Evolutionary conservation across 2,113 vertebrate genomes (phyloP), one percentile per base, ranked within the genome.

Genomic region (Stictonetta naevosa): DNA sequence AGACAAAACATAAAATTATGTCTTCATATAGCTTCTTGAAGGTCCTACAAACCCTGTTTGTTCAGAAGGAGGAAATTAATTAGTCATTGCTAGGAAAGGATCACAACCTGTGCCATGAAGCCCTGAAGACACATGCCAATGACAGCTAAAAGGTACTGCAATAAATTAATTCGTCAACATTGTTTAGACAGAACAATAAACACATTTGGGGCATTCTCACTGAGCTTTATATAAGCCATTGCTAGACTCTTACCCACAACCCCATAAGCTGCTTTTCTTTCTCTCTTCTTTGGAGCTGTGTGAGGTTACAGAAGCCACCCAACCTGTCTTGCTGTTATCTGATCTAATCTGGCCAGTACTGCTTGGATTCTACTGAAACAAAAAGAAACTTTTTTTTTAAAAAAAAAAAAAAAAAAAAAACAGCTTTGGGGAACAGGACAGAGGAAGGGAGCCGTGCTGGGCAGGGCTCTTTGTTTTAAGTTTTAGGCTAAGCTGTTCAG

Each of bases 201-300:
- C 48, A 63, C 28, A 28, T 86, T 67, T 28, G 50, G 78, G 87
- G 90, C 53, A 53, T 86, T 92, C 60, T 86, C 77, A 21, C 82
- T 5, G 64, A 86, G 88, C 82, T 93, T 88, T 95, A 90, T 2
- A 1, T 90, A 95, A 94, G 85, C 92, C 34, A n/a, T 4, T 87
- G 60, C 2, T 18, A 86, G 76, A 79, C 48, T 92, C 93, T 95
- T 83, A 94, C 80, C 90, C 83, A 94, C 95, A 94, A 56, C 84
- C 25, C 64, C 13, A 0, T 96, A 96, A 97, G 96, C 95, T 68
- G 88, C 96, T 96, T 97, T 97, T 83, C 95, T 74, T 94, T 77
- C 78, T 83, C 88, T 91, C 73, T 85, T 93, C 83, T 64, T 66
- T 25, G 75, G 71, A 91, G 93, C 88, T 18, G 29, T 72, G 86